Evolutionary conservation across 2,888 invertebrate species (phyloP).

Genomic region (Pollenia griseotomentosa): DNA sequence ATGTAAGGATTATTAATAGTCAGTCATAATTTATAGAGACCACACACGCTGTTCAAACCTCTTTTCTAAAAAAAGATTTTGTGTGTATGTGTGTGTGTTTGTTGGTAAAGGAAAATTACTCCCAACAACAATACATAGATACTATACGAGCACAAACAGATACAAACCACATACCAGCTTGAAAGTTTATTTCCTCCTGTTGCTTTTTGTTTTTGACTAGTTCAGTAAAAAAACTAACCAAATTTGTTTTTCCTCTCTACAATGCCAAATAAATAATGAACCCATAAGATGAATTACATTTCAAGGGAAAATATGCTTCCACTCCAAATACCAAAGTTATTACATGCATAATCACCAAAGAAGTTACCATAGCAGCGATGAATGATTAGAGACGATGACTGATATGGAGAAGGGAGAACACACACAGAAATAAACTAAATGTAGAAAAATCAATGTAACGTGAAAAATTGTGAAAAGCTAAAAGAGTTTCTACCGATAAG

Average conservation of each 20-base stretch:
- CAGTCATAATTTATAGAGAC: not conserved
- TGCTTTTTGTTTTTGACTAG: slow-evolving; percentile 24
- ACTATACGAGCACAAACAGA: no score
- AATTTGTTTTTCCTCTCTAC: not conserved
- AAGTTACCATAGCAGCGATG: slow-evolving; percentile 7
- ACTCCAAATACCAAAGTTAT: slow-evolving; percentile 1
- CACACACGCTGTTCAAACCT: not conserved
- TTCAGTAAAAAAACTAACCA: not conserved
- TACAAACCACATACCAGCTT: not conserved
- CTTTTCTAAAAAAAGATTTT: not conserved
- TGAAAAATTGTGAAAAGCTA: not conserved
- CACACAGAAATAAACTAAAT: not conserved
- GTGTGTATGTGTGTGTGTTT: no score
- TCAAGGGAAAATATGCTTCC: slow-evolving; percentile 13
- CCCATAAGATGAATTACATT: slow-evolving; percentile 26
- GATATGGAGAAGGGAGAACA: not conserved
- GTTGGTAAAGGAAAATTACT: no score
- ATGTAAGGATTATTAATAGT: slow-evolving; percentile 37
- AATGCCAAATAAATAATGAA: not conserved
- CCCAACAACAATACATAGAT: not conserved
- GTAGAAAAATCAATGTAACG: not conserved
- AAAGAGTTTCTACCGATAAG: not conserved
- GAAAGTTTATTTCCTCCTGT: slow-evolving; percentile 14
- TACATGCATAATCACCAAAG: not conserved
- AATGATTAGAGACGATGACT: not conserved